Evolutionary conservation across 2,888 invertebrate genomes (phyloP).

Genomic region (Smittia sp.): DNA sequence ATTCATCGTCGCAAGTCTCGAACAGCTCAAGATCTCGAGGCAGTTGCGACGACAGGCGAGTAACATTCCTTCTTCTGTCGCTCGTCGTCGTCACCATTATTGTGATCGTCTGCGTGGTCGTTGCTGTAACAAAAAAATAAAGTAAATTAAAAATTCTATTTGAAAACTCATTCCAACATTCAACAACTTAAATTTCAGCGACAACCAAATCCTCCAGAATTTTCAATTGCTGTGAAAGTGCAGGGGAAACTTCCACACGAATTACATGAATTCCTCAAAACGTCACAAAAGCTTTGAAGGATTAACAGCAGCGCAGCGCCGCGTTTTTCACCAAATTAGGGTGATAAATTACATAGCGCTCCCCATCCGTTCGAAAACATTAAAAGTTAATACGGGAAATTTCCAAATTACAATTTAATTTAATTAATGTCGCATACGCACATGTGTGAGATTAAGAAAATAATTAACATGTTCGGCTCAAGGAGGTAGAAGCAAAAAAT

Average conservation of each 20-base stretch:
- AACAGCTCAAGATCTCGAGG: not conserved
- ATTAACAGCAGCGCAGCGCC: not conserved
- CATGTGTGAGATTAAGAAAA: not conserved
- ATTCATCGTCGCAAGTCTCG: not conserved
- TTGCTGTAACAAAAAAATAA: not conserved
- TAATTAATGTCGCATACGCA: conserved; percentile 7
- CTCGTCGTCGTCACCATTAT: not conserved
- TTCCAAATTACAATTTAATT: conserved; percentile 23
- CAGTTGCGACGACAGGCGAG: not conserved
- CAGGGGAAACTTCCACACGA: too few relatives aligned
- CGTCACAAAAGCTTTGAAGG: not conserved
- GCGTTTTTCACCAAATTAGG: conserved; percentile 1
- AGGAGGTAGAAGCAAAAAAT: not conserved
- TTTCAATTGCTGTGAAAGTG: too few relatives aligned
- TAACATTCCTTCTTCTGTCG: not conserved
- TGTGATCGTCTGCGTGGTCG: not conserved
- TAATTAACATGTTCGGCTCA: not conserved
- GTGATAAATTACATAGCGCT: not conserved
- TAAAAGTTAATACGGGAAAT: conserved; percentile 5
- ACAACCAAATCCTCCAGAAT: too few relatives aligned
- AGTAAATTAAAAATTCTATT: too few relatives aligned
- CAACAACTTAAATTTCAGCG: too few relatives aligned
- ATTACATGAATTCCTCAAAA: too few relatives aligned
- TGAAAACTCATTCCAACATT: too few relatives aligned
- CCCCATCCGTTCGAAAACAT: not conserved